Evolutionary conservation across 2,113 vertebrate genomes (phyloP).

Genomic region (Pseudopipra pipra): DNA sequence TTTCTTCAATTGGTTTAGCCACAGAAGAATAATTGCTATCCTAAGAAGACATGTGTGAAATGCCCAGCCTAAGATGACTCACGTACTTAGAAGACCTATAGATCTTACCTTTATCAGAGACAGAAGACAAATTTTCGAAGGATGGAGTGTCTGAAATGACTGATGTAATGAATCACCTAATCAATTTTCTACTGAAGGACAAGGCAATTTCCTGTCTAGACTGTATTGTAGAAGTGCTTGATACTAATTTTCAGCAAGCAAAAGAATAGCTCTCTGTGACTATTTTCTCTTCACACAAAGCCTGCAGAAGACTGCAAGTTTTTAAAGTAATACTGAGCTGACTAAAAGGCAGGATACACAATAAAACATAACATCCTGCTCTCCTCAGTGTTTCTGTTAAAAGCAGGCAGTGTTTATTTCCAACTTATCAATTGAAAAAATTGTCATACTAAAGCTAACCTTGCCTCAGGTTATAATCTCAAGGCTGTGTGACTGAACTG

Average conservation of each 20-base stretch:
- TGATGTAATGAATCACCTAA: constrained; percentile 52
- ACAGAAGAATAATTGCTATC: constrained; percentile 27
- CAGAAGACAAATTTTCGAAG: constrained; percentile 61
- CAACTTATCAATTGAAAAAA: neutral
- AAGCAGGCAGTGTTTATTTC: neutral
- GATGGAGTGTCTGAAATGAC: constrained; percentile 39
- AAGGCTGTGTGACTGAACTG: neutral
- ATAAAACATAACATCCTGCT: neutral
- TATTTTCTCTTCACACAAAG: constrained; percentile 21
- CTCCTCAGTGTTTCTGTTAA: neutral
- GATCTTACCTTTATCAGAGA: constrained; percentile 60
- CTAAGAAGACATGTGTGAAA: constrained; percentile 40
- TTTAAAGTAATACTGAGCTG: neutral
- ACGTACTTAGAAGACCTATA: neutral
- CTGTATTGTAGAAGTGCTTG: constrained; percentile 29
- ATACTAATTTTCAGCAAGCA: constrained; percentile 58
- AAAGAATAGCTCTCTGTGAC: constrained; percentile 25
- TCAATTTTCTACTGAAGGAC: constrained; percentile 62
- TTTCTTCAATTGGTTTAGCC: neutral
- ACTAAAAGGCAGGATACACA: neutral
- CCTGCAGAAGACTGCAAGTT: neutral
- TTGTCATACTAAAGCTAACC: neutral
- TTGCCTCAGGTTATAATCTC: neutral
- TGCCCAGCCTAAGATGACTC: constrained; percentile 29
- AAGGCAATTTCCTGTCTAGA: constrained; percentile 63